A percentile compares a stretch with the other conserved stretches of the same genome.
These are phyloP conservation scores for Temnopleurus reevesii DNA, from an alignment of 53 echinoderm and acorn worm genomes.

Conservation along the genomic window DNA sequence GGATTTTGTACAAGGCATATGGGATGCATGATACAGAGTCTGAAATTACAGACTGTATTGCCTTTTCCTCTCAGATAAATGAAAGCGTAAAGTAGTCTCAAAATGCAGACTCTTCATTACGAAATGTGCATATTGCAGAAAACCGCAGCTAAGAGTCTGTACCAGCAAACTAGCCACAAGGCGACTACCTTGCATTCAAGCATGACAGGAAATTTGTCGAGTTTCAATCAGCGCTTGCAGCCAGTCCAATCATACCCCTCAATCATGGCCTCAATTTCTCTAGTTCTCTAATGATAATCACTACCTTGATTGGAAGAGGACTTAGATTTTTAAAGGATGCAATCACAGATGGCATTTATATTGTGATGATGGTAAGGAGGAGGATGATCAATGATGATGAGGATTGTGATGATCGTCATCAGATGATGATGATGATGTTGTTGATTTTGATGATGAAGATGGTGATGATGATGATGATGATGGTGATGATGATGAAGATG, in stretches of 20 bases:
- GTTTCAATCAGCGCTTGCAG: conserved; percentile 9
- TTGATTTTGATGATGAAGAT: background rate
- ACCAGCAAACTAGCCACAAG: background rate
- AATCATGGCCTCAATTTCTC: background rate
- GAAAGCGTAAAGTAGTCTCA: too few species aligned
- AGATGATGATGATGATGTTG: background rate
- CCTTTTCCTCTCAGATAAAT: too few species aligned
- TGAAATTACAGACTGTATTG: too few species aligned
- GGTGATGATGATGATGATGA: background rate
- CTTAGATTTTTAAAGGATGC: background rate
- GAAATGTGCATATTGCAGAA: too few species aligned
- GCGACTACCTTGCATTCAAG: background rate
- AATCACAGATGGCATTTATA: too few species aligned
- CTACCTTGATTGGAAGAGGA: background rate
- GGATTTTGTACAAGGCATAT: too few species aligned
- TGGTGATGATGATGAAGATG: background rate
- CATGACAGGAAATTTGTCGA: background rate
- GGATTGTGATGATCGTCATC: background rate
- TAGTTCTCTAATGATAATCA: conserved; percentile 20
- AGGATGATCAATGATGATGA: background rate
- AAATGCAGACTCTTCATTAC: too few species aligned
- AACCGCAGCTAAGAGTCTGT: too few species aligned
- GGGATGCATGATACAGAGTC: too few species aligned
- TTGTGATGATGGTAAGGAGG: background rate
- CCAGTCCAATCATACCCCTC: background rate